Base-by-base conservation (phyloP, 2,113 vertebrate species). In the Xiphophorus hellerii region DNA sequence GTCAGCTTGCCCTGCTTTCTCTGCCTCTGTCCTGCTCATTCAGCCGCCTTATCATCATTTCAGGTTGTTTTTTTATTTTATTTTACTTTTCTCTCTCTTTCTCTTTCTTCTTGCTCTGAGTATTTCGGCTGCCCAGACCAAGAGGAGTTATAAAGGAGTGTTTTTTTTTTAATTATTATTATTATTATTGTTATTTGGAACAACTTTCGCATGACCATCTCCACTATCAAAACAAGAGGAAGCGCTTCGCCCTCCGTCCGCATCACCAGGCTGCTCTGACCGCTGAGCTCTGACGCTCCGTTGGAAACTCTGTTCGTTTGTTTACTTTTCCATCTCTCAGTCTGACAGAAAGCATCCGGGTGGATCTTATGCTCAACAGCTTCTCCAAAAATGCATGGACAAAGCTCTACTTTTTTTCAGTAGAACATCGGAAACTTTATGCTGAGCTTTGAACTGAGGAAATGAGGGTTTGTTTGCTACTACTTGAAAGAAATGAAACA, bases 1-100 rank as follows among this genome's bases (percentile, higher is more conserved):
- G 74, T 89, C 90, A 91, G 93, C 93, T 93, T 93, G 92, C 82
- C 90, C 92, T 69, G 76, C 86, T 89, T 89, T 88, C 86, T 92
- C 85, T 90, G 88, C 87, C 88, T 92, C 90, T 80, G 71, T 82
- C 69, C 85, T 69, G 78, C 86, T 77, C 44, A 48, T 20, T 80
- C 44, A 75, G 64, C 76, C 71, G 62, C 35, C 35, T 37, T 37
- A 37, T 37, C 35, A 73, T 62, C 81, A 65, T 76, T 42, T 42
- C 39, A 42, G 13, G 11, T 3, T 39, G 30, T 78, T 81, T 82
- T 0, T 5, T 15, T 79, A 79, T 0, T 4, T 22, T 74, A 17
- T 78, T 61, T 84, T 74, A 74, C 29, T 78, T 22, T 76, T 66
- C 76, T 39, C 35, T 37, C 35, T 37, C 35, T 71, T 48, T 70